Conservation (phyloP, 2,797 vertebrate species). For the Melanotaenia nigrans region DNA sequence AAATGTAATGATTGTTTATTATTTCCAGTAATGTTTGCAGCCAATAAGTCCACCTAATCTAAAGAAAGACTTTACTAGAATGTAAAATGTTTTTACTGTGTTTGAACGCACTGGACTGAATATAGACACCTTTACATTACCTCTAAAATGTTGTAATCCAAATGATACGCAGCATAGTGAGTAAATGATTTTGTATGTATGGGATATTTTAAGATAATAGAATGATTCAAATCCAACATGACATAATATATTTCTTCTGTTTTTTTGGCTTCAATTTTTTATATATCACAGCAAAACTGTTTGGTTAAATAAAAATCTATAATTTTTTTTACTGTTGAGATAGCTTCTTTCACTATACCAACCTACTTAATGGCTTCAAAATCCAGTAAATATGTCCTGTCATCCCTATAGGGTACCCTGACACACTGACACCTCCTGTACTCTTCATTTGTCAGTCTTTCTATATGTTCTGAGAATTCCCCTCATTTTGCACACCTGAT, state of each 20-base stretch:
- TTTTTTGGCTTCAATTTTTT: background rate
- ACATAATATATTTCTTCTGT: background rate
- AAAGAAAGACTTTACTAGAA: slow-evolving; percentile 2
- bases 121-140: background rate
- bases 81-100: slow-evolving; percentile 12
- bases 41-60: no score
- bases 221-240: background rate
- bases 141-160: background rate
- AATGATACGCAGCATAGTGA: background rate
- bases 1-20: no score
- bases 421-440: background rate
- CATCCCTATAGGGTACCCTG: background rate
- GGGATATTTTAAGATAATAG: background rate
- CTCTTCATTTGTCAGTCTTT: background rate
- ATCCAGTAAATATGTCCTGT: background rate
- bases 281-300: background rate
- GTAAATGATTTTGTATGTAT: background rate
- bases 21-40: no score
- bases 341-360: background rate
- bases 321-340: background rate
- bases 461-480: slow-evolving; percentile 5
- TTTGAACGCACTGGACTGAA: background rate
- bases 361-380: background rate
- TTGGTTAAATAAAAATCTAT: background rate
- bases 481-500: slow-evolving; percentile 12